Evolutionary conservation across 92 coral and sea anemone genomes (phyloP).

Genomic region (Actinostola sp.): DNA sequence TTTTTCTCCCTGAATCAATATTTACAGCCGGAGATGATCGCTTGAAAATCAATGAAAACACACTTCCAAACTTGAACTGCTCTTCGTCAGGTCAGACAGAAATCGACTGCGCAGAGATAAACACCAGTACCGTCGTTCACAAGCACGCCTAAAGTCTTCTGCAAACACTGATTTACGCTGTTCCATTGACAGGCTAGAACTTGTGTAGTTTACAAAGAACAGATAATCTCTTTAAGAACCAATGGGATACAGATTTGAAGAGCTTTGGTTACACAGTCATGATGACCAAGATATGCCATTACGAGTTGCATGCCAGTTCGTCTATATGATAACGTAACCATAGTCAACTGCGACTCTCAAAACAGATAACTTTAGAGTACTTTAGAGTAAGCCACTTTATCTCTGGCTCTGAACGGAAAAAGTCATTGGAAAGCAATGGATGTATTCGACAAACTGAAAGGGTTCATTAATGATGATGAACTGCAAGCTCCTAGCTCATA

Average conservation of each 20-base stretch:
- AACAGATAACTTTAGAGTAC: not conserved
- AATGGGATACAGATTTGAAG: not conserved
- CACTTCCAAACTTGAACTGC: too few species aligned
- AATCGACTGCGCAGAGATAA: too few species aligned
- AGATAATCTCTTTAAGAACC: constrained; percentile 11
- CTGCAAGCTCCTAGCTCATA: not conserved
- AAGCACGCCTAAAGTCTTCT: too few species aligned
- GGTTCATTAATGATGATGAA: not conserved
- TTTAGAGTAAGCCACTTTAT: not conserved
- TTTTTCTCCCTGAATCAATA: too few species aligned
- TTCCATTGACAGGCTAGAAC: not conserved
- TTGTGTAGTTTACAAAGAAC: not conserved
- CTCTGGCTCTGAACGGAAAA: not conserved
- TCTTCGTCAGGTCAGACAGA: too few species aligned
- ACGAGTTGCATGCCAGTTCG: not conserved
- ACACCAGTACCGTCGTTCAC: too few species aligned
- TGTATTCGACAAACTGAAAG: not conserved
- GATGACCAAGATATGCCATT: not conserved
- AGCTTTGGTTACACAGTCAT: not conserved
- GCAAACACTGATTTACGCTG: not conserved
- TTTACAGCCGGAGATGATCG: too few species aligned
- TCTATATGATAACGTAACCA: not conserved
- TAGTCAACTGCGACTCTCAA: too few species aligned
- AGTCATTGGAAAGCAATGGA: not conserved
- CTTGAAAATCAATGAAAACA: too few species aligned